phyloP scores from a whole-genome alignment of 1,140 invertebrate species.

The Marisa cornuarietis region DNA sequence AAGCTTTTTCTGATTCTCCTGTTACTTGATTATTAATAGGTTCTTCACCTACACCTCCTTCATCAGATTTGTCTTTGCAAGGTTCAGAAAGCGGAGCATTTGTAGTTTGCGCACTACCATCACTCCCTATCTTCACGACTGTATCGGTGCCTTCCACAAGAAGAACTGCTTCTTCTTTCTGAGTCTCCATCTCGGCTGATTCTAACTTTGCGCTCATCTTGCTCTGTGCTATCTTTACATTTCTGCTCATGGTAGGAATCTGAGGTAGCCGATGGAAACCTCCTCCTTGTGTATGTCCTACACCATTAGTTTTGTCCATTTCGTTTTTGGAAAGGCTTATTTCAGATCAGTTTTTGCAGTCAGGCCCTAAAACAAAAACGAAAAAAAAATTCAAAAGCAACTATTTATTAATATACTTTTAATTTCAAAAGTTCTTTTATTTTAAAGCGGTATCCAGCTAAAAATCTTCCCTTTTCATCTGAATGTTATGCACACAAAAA shows the following conservation, averaged over 20 bases:
- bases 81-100: constrained; percentile 24
- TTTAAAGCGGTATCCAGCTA: no score
- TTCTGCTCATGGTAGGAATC: constrained; percentile 49
- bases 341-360: background rate
- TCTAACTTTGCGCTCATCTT: constrained; percentile 45
- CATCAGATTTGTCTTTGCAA: constrained; percentile 11
- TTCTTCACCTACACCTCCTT: constrained; percentile 11
- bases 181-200: constrained; percentile 13
- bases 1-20: background rate
- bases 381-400: background rate
- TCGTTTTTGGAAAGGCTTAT: background rate
- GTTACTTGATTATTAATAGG: background rate
- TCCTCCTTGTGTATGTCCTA: constrained; percentile 13
- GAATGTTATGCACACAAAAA: no score
- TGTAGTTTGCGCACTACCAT: constrained; percentile 40
- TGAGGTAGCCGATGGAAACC: constrained; percentile 55
- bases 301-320: constrained; percentile 19
- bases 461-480: no score
- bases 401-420: background rate
- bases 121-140: constrained; percentile 38
- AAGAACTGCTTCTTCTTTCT: constrained; percentile 35
- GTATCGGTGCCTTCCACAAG: constrained; percentile 52
- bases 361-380: background rate
- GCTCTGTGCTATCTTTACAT: constrained; percentile 57
- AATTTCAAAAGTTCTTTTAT: background rate